These are phyloP conservation scores for Elanoides forficatus DNA, from an alignment of 2,113 vertebrate species.

Conservation along the genomic window DNA sequence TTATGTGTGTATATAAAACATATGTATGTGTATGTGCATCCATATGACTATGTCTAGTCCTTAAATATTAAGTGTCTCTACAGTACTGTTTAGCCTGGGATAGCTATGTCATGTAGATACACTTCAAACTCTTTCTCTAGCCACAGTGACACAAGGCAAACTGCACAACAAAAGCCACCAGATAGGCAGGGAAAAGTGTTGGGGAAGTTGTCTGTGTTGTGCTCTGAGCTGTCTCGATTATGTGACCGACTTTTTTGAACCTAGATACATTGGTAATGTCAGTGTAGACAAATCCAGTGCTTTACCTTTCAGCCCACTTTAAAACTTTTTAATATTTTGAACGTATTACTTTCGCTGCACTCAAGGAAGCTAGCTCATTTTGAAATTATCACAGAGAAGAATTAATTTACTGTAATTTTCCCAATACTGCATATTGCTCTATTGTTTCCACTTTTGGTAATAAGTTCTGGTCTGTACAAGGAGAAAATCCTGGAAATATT, in stretches of 20 bases:
- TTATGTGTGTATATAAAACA: neutral
- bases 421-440: neutral
- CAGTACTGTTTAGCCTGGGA: neutral
- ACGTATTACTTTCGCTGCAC: neutral
- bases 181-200: neutral
- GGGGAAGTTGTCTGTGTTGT: neutral
- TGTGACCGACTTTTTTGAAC: neutral
- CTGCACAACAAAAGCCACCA: neutral
- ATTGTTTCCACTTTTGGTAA: neutral
- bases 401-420: neutral
- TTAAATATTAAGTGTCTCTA: accelerated
- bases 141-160: neutral
- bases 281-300: neutral
- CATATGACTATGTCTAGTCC: neutral
- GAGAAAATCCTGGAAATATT: neutral
- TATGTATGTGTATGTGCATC: neutral
- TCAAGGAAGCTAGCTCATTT: neutral
- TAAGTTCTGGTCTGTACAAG: neutral
- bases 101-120: neutral
- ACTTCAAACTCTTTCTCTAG: neutral
- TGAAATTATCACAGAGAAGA: neutral
- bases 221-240: neutral
- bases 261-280: neutral
- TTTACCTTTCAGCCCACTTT: neutral
- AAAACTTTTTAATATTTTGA: neutral